Conservation (phyloP, 2,888 invertebrate species). For the Fragum sueziense region DNA sequence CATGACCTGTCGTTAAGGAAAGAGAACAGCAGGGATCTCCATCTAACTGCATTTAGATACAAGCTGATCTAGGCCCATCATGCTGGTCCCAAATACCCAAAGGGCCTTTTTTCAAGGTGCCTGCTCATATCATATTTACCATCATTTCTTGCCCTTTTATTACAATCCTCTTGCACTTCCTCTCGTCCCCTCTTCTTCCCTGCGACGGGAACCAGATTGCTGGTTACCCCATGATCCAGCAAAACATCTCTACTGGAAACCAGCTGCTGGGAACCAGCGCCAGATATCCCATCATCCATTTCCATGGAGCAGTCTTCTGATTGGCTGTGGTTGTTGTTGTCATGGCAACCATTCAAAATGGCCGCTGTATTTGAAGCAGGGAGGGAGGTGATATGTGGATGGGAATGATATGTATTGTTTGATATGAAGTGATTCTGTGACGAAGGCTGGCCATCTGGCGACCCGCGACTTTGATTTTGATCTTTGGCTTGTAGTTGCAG, state of each 20-base stretch:
- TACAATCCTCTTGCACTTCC: slow-evolving; percentile 64
- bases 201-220: slow-evolving; percentile 58
- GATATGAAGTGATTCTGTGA: slow-evolving; percentile 43
- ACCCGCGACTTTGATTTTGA: slow-evolving; percentile 30
- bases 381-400: slow-evolving; percentile 43
- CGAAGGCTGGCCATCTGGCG: slow-evolving; percentile 35
- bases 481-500: slow-evolving; percentile 58
- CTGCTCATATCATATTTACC: too few species aligned
- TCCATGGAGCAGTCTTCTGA: slow-evolving; percentile 62
- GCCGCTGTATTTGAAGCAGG: slow-evolving; percentile 11
- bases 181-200: slow-evolving; percentile 73
- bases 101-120: too few species aligned
- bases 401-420: slow-evolving; percentile 57
- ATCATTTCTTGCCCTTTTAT: slow-evolving; percentile 61
- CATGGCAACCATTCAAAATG: slow-evolving; percentile 14
- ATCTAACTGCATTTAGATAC: too few species aligned
- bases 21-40: too few species aligned
- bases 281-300: slow-evolving; percentile 41
- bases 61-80: too few species aligned
- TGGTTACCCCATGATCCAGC: slow-evolving; percentile 38
- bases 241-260: slow-evolving; percentile 39
- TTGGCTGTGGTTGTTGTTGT: slow-evolving; percentile 53
- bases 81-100: too few species aligned
- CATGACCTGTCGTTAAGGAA: too few species aligned
- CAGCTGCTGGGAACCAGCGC: slow-evolving; percentile 5